These are phyloP conservation scores for Cheilosia pagana DNA, from an alignment of 2,888 invertebrate genomes.

Conservation along the genomic window DNA sequence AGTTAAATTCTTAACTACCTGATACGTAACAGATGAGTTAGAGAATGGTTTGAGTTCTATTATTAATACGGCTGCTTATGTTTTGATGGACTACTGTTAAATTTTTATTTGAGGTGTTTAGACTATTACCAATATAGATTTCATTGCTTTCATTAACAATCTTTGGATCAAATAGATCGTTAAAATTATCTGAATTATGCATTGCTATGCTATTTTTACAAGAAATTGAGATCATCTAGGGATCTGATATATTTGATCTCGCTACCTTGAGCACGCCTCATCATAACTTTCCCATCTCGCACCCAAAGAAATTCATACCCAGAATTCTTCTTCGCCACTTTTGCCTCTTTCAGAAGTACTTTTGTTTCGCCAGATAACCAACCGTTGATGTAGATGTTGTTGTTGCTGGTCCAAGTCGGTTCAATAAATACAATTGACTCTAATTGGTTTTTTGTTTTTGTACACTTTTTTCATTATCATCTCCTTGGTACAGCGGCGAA, in stretches of 20 bases:
- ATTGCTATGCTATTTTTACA: too few species aligned
- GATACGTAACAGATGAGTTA: too few species aligned
- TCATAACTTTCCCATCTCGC: constrained; percentile 15
- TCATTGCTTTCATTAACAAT: neutral
- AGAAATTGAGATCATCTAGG: constrained; percentile 5
- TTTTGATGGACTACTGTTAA: neutral
- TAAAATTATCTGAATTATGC: too few species aligned
- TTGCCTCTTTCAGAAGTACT: constrained; percentile 4
- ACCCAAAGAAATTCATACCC: constrained; percentile 18
- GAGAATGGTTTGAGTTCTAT: too few species aligned
- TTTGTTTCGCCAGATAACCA: constrained; percentile 13
- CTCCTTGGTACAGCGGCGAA: constrained; percentile 5
- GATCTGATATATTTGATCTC: constrained; percentile 7
- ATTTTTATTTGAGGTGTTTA: neutral
- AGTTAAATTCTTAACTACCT: too few species aligned
- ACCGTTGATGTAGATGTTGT: constrained; percentile 13
- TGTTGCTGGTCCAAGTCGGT: neutral
- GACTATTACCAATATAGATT: neutral
- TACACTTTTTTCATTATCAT: neutral
- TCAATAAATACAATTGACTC: neutral
- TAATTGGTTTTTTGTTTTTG: constrained; percentile 1
- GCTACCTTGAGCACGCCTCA: neutral
- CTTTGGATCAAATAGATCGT: neutral
- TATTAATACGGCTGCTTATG: too few species aligned
- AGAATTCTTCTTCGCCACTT: constrained; percentile 1